A percentile compares a stretch with the other conserved stretches of the same genome.
These are phyloP conservation scores for Andrena fulva DNA, from an alignment of 2,888 invertebrate species.

Conservation along the genomic window DNA sequence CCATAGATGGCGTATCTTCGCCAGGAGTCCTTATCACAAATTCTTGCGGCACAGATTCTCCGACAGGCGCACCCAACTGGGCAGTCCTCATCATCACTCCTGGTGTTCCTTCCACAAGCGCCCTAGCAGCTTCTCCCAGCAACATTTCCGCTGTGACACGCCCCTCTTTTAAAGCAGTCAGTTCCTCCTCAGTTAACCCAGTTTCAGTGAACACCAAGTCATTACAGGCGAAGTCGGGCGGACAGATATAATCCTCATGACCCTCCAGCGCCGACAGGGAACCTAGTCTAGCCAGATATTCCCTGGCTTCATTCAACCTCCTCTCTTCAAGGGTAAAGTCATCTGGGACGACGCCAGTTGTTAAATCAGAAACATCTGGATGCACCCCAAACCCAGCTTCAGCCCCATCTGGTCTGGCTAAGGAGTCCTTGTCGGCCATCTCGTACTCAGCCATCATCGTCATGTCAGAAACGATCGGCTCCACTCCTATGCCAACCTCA, in stretches of 20 bases:
- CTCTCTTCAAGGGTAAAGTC: conserved; percentile 19
- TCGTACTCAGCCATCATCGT: too few relatives aligned
- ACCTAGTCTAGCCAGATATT: conserved; percentile 43
- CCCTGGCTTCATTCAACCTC: conserved; percentile 17
- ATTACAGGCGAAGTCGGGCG: conserved; percentile 61
- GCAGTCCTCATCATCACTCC: not conserved
- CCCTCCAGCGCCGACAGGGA: conserved; percentile 57
- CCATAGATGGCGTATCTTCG: too few relatives aligned
- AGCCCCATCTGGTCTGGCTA: too few relatives aligned
- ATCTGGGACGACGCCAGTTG: conserved; percentile 35
- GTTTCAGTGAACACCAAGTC: conserved; percentile 59
- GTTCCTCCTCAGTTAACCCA: conserved; percentile 57
- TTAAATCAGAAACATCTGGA: conserved; percentile 21
- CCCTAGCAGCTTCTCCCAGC: not conserved
- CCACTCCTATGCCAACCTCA: too few relatives aligned
- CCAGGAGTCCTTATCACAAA: too few relatives aligned
- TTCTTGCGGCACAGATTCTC: too few relatives aligned
- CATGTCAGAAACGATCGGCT: too few relatives aligned
- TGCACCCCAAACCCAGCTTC: too few relatives aligned
- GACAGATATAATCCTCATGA: conserved; percentile 58
- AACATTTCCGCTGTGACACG: conserved; percentile 24
- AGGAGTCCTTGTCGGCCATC: too few relatives aligned
- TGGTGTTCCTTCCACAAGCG: not conserved
- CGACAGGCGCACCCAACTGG: too few relatives aligned
- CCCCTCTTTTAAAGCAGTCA: conserved; percentile 27